Conservation (phyloP, 2,797 vertebrate genomes). For the Fratercula arctica region DNA sequence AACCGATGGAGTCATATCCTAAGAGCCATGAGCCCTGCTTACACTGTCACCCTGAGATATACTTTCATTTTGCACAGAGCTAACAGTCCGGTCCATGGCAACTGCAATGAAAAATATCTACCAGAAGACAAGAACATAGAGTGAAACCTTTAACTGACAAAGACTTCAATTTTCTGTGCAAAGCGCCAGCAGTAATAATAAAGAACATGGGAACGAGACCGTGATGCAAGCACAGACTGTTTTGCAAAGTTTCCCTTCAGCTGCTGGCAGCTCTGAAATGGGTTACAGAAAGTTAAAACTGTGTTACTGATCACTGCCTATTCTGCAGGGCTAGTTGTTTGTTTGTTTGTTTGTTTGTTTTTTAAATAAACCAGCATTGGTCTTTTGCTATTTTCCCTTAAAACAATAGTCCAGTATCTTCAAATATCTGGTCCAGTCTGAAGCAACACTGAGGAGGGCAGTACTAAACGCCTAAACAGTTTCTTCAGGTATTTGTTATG, state of each 20-base stretch:
- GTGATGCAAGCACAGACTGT: neutral
- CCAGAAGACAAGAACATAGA: neutral
- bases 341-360: neutral
- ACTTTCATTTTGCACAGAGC: neutral
- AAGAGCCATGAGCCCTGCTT: neutral
- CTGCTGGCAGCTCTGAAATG: neutral
- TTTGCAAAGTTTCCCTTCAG: conserved; percentile 29
- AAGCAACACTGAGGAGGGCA: neutral
- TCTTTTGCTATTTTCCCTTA: neutral
- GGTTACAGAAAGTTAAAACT: neutral
- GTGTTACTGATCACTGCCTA: neutral
- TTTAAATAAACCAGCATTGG: neutral
- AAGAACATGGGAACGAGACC: neutral
- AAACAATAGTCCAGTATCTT: neutral
- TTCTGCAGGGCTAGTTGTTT: neutral
- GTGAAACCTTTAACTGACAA: neutral
- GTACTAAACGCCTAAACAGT: neutral
- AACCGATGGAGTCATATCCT: conserved; percentile 1
- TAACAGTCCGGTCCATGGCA: neutral
- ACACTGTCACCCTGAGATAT: neutral
- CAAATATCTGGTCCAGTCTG: neutral
- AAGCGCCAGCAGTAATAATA: neutral
- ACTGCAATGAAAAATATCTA: neutral
- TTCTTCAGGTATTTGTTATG: neutral
- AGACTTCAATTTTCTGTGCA: neutral